Evolutionary conservation across 1,140 invertebrate species (phyloP).

Genomic region (Drosophila simulans): DNA sequence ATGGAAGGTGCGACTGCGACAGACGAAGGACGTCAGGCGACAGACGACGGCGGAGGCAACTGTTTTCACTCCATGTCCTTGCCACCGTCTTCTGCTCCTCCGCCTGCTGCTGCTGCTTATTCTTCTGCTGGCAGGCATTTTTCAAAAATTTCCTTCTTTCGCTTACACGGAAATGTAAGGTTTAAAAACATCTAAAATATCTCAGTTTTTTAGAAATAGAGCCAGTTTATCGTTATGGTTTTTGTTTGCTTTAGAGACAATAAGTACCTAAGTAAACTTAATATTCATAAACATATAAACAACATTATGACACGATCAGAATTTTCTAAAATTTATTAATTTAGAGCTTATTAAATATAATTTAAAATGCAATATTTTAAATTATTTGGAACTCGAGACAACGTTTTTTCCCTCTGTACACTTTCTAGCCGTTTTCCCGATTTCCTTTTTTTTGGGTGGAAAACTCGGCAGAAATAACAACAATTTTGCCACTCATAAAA

Average conservation of each 20-base stretch:
- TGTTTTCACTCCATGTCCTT: slow-evolving; percentile 70
- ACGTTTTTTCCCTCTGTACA: slow-evolving; percentile 15
- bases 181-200: too few relatives aligned
- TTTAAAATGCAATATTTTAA: too few relatives aligned
- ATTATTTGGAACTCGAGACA: too few relatives aligned
- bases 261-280: too few relatives aligned
- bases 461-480: slow-evolving; percentile 54
- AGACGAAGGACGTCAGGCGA: slow-evolving; percentile 56
- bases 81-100: slow-evolving; percentile 37
- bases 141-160: slow-evolving; percentile 59
- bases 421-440: slow-evolving; percentile 8
- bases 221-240: too few relatives aligned
- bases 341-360: too few relatives aligned
- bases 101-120: slow-evolving; percentile 20
- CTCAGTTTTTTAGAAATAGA: not conserved
- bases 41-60: slow-evolving; percentile 53
- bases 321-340: too few relatives aligned
- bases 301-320: too few relatives aligned
- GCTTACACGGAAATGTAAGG: slow-evolving; percentile 3
- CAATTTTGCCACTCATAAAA: slow-evolving; percentile 62
- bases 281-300: too few relatives aligned
- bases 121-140: slow-evolving; percentile 67
- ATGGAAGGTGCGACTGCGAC: slow-evolving; percentile 62
- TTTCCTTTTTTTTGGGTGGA: slow-evolving; percentile 19
- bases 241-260: too few relatives aligned